Evolutionary conservation across 2,888 invertebrate species (phyloP).

Genomic region (Heterodera filipjevi): DNA sequence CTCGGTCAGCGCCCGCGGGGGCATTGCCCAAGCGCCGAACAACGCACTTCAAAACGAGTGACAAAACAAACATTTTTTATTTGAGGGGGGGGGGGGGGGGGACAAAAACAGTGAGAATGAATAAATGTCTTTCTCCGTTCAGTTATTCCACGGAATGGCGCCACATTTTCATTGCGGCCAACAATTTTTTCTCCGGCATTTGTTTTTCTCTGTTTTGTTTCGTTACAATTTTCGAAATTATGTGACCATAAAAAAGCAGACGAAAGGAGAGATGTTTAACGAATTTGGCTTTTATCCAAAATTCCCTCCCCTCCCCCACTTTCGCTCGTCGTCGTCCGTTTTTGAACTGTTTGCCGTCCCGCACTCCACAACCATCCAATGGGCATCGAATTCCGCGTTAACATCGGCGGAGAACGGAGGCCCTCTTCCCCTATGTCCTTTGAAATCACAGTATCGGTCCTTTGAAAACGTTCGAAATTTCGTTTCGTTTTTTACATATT

Average conservation of each 20-base stretch:
- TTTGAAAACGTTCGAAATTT: too few species aligned
- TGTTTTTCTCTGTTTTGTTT: slow-evolving; percentile 57
- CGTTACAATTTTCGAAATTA: slow-evolving; percentile 49
- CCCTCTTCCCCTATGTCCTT: too few species aligned
- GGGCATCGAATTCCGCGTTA: slow-evolving; percentile 37
- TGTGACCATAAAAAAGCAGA: slow-evolving; percentile 27
- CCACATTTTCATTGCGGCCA: slow-evolving; percentile 60
- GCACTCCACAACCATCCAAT: slow-evolving; percentile 40
- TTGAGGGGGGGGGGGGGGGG: too few species aligned
- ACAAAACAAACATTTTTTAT: too few species aligned
- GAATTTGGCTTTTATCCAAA: too few species aligned
- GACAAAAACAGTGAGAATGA: not conserved
- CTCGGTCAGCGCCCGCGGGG: slow-evolving; percentile 20
- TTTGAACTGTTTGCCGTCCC: not conserved
- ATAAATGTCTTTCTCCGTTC: not conserved
- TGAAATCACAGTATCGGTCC: too few species aligned
- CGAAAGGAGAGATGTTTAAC: slow-evolving; percentile 65
- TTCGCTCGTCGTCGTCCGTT: not conserved
- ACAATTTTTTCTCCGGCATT: slow-evolving; percentile 59
- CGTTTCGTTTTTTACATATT: too few species aligned
- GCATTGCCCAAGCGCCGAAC: not conserved
- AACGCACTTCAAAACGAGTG: slow-evolving; percentile 19
- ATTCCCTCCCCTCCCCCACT: not conserved
- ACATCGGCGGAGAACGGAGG: slow-evolving; percentile 36
- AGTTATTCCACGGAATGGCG: slow-evolving; percentile 62